Base-by-base conservation (phyloP, 2,797 vertebrate species). In the Myripristis murdjan region DNA sequence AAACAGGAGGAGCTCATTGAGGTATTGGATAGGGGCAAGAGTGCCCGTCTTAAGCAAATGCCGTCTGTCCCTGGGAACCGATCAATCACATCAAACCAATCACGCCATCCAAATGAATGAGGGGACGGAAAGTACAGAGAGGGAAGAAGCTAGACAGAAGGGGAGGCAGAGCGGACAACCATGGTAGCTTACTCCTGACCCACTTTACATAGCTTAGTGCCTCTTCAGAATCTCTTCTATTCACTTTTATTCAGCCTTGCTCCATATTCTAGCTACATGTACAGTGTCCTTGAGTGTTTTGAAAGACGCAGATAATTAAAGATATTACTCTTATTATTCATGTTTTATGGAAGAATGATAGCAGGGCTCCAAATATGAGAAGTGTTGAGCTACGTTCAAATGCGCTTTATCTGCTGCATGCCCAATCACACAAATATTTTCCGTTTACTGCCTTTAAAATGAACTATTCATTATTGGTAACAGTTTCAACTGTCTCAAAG, bases 61-160 rank as follows among this genome's bases (percentile, higher is more conserved):
- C 85, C 83, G 87, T 89, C 89, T 89, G 87, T 89, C 83, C 73
- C 74, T 22, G 68, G 76, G 71, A 88, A 82, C 81, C 83, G 75
- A 87, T 89, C 82, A 83, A 83, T 89, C 44, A 46, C 78, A 59
- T 68, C 84, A 68, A 59, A 53, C 44, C 64, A 66, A 70, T 85
- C 64, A 77, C 51, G 60, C 52, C 18, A 39, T 72, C 60, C 47
- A 63, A 82, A 74, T 28, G 69, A 82, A 77, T 2, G 61, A 52
- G 28, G 58, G 54, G 55, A 22, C 65, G 58, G 75, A 69, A 24
- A 24, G 23, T 24, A 24, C 23, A 24, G 23, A 24, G 24, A 24
- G 23, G 3, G 23, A n/a, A n/a, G n/a, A n/a, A 24, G 23, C 23
- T 23, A 24, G 18, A 20, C 69, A 65, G 74, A 73, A 63, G n/a